phyloP scores from a whole-genome alignment of 2,888 invertebrate species.

The Pammene fasciana region DNA sequence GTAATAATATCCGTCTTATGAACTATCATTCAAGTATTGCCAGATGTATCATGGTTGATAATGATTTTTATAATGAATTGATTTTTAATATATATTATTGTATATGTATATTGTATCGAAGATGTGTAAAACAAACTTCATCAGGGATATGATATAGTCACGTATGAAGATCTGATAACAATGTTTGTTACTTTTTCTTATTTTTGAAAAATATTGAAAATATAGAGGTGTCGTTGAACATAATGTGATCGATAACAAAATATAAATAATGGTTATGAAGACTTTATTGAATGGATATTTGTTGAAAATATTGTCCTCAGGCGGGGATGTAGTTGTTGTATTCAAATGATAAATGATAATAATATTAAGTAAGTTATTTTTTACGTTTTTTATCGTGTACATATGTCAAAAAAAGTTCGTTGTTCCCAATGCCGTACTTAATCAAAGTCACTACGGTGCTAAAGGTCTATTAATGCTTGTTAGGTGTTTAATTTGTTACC shows the following conservation, averaged over 20 bases:
- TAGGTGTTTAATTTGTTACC: constrained; percentile 62
- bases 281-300: constrained; percentile 81
- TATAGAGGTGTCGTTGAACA: constrained; percentile 80
- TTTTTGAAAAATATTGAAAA: constrained; percentile 71
- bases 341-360: constrained; percentile 81
- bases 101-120: constrained; percentile 72
- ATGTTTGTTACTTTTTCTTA: constrained; percentile 69
- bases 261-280: constrained; percentile 77
- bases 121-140: constrained; percentile 60
- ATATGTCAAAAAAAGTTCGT: constrained; percentile 78
- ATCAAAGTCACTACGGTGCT: constrained; percentile 78
- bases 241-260: constrained; percentile 80
- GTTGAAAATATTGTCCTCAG: constrained; percentile 80
- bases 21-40: constrained; percentile 70
- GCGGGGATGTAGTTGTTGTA: constrained; percentile 82
- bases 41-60: constrained; percentile 75
- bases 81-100: constrained; percentile 75
- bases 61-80: constrained; percentile 80
- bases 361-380: constrained; percentile 84
- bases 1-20: constrained; percentile 80
- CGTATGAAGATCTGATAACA: constrained; percentile 61
- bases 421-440: constrained; percentile 76
- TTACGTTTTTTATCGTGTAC: constrained; percentile 83
- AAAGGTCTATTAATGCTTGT: constrained; percentile 81
- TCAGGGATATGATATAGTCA: constrained; percentile 57